Percentiles rank a stretch among this genome's conserved stretches.
phyloP scores from a whole-genome alignment of 2,113 vertebrate genomes.

The Bungarus multicinctus region DNA sequence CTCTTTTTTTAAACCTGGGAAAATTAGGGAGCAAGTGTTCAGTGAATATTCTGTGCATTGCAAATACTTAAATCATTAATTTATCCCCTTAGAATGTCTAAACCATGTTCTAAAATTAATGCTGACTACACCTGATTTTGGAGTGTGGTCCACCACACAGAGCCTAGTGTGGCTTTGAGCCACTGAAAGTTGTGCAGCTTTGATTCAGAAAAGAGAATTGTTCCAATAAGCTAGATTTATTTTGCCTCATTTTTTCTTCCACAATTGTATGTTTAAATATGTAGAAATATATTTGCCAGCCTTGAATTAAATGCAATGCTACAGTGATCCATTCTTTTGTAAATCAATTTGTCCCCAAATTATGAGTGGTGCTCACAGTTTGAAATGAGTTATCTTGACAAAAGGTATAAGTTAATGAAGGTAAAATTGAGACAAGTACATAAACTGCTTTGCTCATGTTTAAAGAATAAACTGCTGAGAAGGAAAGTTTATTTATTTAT shows the following conservation, averaged over 20 bases:
- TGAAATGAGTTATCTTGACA: background rate
- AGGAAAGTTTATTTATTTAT: background rate
- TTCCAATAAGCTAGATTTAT: background rate
- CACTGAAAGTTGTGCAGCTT: background rate
- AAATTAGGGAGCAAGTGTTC: background rate
- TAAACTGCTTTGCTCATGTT: background rate
- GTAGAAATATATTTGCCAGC: background rate
- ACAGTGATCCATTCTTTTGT: background rate
- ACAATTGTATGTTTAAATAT: background rate
- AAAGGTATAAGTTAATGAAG: background rate
- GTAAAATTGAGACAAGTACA: background rate
- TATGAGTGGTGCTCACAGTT: background rate
- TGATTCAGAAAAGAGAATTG: background rate
- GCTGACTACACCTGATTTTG: background rate
- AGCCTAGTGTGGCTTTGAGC: background rate
- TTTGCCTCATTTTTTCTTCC: background rate
- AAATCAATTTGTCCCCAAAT: background rate
- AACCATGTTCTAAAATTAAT: background rate
- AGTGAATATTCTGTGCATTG: background rate
- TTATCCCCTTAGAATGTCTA: background rate
- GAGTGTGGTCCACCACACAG: background rate
- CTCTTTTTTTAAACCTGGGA: background rate
- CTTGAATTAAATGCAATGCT: background rate
- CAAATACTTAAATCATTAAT: background rate
- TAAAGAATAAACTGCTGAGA: background rate